Conservation (phyloP, 2,113 vertebrate species). For the Urocitellus parryii region DNA sequence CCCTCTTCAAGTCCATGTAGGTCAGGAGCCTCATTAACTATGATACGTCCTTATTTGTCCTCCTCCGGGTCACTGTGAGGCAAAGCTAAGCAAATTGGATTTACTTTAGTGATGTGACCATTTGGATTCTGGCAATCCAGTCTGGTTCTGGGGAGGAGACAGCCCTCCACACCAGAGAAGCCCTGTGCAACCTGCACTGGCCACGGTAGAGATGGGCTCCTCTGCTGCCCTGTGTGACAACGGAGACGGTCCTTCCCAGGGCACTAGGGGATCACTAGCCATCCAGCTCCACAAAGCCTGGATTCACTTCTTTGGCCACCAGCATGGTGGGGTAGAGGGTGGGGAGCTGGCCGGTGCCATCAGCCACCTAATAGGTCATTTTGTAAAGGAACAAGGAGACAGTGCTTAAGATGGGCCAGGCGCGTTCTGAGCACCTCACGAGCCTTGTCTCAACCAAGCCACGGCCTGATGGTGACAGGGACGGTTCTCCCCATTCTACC, state of each 20-base stretch:
- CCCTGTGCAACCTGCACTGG: background rate
- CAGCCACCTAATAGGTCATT: background rate
- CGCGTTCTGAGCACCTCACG: background rate
- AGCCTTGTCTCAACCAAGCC: background rate
- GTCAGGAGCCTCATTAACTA: fast-evolving
- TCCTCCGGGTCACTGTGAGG: background rate
- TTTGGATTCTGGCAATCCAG: background rate
- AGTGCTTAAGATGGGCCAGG: fast-evolving
- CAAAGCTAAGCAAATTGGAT: background rate
- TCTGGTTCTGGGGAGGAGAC: background rate
- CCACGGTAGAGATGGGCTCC: background rate
- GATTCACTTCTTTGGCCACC: background rate
- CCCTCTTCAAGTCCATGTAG: background rate
- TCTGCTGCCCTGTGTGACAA: background rate
- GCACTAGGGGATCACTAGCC: background rate
- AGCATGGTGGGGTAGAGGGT: fast-evolving
- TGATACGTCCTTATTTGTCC: background rate
- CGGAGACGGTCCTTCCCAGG: background rate
- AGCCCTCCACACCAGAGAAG: background rate
- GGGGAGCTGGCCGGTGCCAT: fast-evolving
- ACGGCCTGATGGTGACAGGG: background rate
- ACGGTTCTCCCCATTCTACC: background rate
- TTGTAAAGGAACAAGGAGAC: background rate
- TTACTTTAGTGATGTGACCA: background rate
- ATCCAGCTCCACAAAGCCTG: background rate